A percentile compares a stretch with the other conserved stretches of the same genome.
phyloP scores from a whole-genome alignment of 2,113 vertebrate species.

The Tragelaphus strepsiceros region DNA sequence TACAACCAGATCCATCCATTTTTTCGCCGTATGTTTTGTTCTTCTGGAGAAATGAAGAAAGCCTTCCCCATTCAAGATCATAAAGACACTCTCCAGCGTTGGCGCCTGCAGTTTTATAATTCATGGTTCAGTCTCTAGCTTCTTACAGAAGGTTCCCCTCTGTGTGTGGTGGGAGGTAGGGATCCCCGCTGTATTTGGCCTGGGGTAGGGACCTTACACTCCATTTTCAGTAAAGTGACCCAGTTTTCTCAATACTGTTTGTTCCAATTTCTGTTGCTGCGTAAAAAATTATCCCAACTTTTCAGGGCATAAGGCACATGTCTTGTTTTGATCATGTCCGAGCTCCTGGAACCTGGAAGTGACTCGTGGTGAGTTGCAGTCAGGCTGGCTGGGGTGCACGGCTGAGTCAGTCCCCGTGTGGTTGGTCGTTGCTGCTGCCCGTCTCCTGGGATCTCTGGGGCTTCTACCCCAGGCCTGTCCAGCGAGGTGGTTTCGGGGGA shows the following conservation, averaged over 20 bases:
- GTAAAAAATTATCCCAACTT: background rate
- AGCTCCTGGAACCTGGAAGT: background rate
- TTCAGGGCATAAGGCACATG: no score
- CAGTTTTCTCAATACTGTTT: background rate
- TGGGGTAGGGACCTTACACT: background rate
- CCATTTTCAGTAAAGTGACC: background rate
- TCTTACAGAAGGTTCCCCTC: background rate
- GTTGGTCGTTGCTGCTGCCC: accelerated
- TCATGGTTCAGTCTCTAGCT: background rate
- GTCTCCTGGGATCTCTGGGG: background rate
- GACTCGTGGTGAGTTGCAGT: background rate
- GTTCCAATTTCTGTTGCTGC: background rate
- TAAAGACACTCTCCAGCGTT: background rate
- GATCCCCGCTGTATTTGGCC: background rate
- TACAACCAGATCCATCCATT: background rate
- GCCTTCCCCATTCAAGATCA: background rate
- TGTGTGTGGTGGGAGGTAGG: background rate
- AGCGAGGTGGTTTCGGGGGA: accelerated
- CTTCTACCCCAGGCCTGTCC: background rate
- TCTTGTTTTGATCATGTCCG: no score
- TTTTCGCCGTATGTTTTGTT: background rate
- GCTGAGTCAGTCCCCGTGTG: accelerated
- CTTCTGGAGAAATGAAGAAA: background rate
- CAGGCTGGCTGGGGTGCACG: background rate
- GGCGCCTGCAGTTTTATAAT: no score